These are phyloP conservation scores for Nasua narica DNA, from an alignment of 2,797 vertebrate genomes.

Conservation along the genomic window DNA sequence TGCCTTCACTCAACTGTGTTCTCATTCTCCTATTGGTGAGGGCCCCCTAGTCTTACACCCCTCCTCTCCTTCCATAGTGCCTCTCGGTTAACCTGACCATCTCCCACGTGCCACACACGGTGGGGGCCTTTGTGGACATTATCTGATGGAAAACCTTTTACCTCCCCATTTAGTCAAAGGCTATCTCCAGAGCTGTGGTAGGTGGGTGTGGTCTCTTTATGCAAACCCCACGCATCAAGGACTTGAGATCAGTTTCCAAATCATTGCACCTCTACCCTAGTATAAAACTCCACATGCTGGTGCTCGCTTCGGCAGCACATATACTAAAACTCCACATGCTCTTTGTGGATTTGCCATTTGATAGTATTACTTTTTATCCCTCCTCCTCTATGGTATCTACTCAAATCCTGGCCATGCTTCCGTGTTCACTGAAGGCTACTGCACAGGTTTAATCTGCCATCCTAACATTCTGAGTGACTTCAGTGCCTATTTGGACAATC, in stretches of 20 bases:
- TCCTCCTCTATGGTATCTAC: neutral
- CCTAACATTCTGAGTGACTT: neutral
- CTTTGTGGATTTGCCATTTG: neutral
- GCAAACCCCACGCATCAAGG: neutral
- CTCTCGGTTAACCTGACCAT: neutral
- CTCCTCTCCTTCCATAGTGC: neutral
- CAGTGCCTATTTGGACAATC: neutral
- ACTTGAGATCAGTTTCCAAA: neutral
- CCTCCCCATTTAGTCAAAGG: neutral
- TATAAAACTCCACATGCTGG: accelerated
- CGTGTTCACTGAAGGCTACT: neutral
- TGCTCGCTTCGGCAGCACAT: no score
- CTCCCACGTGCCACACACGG: neutral
- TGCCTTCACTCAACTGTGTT: neutral
- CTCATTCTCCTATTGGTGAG: neutral
- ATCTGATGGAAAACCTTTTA: neutral
- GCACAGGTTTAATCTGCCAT: neutral
- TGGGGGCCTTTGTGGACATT: accelerated
- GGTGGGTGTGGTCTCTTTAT: neutral
- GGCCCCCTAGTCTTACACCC: neutral
- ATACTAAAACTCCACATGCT: no score
- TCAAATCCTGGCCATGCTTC: neutral
- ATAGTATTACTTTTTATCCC: neutral
- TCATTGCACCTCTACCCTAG: accelerated
- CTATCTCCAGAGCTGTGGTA: neutral